Evolutionary conservation across 1,140 invertebrate species (phyloP), one percentile per base, ranked within the genome.

Genomic region (Nomia melanderi): DNA sequence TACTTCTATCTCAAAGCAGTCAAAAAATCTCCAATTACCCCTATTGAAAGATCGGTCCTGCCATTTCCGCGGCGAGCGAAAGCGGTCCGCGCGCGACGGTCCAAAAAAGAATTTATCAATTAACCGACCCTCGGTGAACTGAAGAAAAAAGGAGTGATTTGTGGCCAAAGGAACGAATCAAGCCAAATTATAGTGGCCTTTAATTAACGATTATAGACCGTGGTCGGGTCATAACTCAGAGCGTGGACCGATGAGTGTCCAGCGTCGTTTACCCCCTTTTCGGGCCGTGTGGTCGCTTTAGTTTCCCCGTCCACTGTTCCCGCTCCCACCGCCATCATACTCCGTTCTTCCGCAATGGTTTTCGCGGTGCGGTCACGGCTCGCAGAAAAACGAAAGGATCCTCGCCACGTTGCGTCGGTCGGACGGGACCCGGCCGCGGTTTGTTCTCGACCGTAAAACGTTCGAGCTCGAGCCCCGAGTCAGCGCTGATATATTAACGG

Each of bases 161-260:
- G 67, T 41, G 65, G 67, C 53, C 23, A n/a, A 67, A 41, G 67
- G 77, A 44, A 17, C 39, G 59, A 53, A 47, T 60, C 63, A 50
- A 54, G 27, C 36, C 59, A 27, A 75, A 33, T 67, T 63, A 47
- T 44, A 29, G 60, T 9, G 50, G 64, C 23, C 41, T 69, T 78
- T 72, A 82, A 82, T 82, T 72, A 82, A 82, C 81, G 81, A 82
- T 82, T 73, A 82, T 82, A 82, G 60, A 69, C 27, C 69, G 36
- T 60, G 57, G 47, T 17, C 6, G 73, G 67, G 62, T 82, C 76
- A 78, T 79, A 82, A 82, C 54, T 83, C 75, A 83, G 70, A 71
- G 56, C 54, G 33, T 54, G 36, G 47, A n/a, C 47, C 47, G 41
- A 44, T 31, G 72, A 47, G 67, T 60, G 63, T 73, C 64, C 76